phyloP scores from a whole-genome alignment of 2,113 vertebrate species.

The Pelvicachromis taeniatus region DNA sequence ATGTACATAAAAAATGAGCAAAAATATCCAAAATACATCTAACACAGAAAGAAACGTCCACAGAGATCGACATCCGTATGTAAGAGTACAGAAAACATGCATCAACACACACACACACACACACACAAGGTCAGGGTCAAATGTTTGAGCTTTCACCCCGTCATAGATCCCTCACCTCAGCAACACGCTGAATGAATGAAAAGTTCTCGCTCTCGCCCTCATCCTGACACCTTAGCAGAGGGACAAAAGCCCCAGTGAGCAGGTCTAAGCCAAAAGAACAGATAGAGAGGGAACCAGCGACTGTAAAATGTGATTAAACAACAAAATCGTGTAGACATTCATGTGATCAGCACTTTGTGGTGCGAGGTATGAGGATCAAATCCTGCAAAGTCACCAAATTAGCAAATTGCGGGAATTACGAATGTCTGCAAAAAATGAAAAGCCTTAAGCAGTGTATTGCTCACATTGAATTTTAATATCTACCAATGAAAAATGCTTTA shows the following conservation, averaged over 20 bases:
- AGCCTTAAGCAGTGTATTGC: constrained; percentile 22
- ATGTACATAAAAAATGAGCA: neutral
- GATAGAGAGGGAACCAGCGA: neutral
- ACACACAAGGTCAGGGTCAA: neutral
- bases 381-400: constrained; percentile 35
- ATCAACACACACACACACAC: neutral
- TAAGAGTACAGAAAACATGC: neutral
- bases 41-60: neutral
- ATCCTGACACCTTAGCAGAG: neutral
- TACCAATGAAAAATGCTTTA: neutral
- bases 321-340: constrained; percentile 1
- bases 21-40: neutral
- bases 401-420: constrained; percentile 9
- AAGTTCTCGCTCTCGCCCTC: neutral
- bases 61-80: neutral
- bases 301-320: constrained; percentile 41
- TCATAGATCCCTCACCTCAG: neutral
- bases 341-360: neutral
- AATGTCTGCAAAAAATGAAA: constrained; percentile 28
- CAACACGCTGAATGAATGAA: constrained; percentile 9
- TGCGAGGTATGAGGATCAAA: neutral
- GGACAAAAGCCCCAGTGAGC: neutral
- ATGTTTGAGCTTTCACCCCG: neutral
- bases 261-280: neutral
- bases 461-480: constrained; percentile 23